Conservation (phyloP, 64 coral and sea anemone genomes). For the Actinia tenebrosa region DNA sequence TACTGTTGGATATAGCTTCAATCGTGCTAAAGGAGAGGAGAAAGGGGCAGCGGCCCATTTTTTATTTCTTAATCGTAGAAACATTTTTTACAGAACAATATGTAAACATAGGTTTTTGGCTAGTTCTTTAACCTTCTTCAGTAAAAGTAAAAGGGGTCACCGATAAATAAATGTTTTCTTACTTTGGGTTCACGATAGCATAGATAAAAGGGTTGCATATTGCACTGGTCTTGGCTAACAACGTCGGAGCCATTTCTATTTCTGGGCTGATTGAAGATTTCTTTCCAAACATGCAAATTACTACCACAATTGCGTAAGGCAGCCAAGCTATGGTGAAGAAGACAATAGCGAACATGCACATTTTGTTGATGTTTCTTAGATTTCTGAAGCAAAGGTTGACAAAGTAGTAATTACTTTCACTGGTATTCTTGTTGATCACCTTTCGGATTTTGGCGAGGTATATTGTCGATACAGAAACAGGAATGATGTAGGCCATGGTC, state of each 20-base stretch:
- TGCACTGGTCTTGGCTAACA: slow-evolving; percentile 1
- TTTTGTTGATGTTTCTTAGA: neutral
- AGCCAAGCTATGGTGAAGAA: slow-evolving; percentile 1
- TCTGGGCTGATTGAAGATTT: neutral
- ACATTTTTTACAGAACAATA: too few relatives aligned
- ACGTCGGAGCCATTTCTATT: neutral
- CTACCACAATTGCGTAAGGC: neutral
- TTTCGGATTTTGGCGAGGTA: neutral
- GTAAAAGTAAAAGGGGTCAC: too few relatives aligned
- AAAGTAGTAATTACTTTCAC: neutral
- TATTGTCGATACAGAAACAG: neutral
- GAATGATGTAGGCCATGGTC: neutral
- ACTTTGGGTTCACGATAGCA: slow-evolving; percentile 14
- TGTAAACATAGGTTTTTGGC: too few relatives aligned
- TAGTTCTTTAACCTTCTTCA: too few relatives aligned
- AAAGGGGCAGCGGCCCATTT: too few relatives aligned
- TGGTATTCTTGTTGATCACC: neutral
- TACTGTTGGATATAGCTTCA: too few relatives aligned
- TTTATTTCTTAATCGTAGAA: too few relatives aligned
- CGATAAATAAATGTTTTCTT: neutral
- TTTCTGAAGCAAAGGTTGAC: neutral
- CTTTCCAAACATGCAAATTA: neutral
- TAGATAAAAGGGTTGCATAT: slow-evolving; percentile 11
- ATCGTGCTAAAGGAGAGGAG: too few relatives aligned
- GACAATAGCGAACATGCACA: neutral